Conservation (phyloP, 2,113 vertebrate species). For the Aix galericulata region DNA sequence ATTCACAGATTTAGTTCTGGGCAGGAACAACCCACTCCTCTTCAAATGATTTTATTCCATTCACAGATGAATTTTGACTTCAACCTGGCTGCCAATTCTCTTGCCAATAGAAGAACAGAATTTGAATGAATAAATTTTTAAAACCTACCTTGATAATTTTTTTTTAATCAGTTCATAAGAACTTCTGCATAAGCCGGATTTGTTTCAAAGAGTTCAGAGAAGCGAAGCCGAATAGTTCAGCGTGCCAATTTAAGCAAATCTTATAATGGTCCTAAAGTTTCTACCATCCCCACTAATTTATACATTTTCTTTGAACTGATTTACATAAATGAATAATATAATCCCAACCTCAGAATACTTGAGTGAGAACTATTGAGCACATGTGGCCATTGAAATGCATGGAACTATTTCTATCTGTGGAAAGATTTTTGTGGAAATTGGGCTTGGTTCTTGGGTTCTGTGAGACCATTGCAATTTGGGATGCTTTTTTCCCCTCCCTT, state of each 20-base stretch:
- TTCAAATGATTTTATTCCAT: slow-evolving; percentile 19
- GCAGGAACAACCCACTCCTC: background rate
- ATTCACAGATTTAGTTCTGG: slow-evolving; percentile 1
- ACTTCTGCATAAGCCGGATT: background rate
- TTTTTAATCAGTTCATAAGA: slow-evolving; percentile 17
- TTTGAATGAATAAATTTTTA: slow-evolving; percentile 42
- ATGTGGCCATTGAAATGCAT: background rate
- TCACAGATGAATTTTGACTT: slow-evolving; percentile 14
- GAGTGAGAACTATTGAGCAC: slow-evolving; percentile 31
- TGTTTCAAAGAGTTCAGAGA: slow-evolving; percentile 30
- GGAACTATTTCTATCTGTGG: slow-evolving; percentile 38
- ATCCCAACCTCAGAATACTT: background rate
- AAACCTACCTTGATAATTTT: slow-evolving; percentile 4
- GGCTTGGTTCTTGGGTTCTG: background rate
- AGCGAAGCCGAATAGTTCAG: background rate
- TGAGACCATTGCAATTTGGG: slow-evolving; percentile 8
- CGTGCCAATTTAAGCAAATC: slow-evolving; percentile 38
- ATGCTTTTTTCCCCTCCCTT: background rate
- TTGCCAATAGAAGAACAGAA: background rate
- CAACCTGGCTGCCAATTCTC: background rate
- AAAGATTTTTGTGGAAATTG: slow-evolving; percentile 59
- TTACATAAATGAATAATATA: slow-evolving; percentile 36
- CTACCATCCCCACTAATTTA: slow-evolving; percentile 1
- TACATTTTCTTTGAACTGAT: slow-evolving; percentile 43
- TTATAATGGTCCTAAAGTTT: slow-evolving; percentile 28